Base-by-base conservation (phyloP, 2,113 vertebrate species). In the Cyprinodon tularosa region DNA sequence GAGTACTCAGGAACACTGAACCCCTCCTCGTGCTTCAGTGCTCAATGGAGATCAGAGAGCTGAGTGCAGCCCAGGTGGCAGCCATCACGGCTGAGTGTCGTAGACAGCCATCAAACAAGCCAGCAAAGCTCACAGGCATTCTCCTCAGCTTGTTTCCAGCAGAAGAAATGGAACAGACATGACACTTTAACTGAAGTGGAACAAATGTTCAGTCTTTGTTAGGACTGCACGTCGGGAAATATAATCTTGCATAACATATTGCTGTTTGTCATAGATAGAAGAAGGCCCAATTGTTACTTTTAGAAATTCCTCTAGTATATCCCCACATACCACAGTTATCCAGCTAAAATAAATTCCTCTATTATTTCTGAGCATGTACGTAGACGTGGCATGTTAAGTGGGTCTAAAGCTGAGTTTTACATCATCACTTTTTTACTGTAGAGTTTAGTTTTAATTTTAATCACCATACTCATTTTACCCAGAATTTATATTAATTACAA, bases 1-100 rank as follows among this genome's bases (percentile, higher is more conserved):
- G 81, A 73, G 68, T 68, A 61, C 81, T 84, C 67, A 14, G 60
- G 76, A 64, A 63, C 22, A 71, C 13, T 62, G 45, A 60, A 60
- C 74, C n/a, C 8, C 62, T 40, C 62, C 68, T 38, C 36, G 63
- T 38, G 13, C 17, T 62, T 42, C 17, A 14, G 36, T 37, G 5
- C 45, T 44, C 60, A 76, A 80, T 66, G 13, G 17, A 45, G 38
- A 72, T 78, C 80, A 77, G 65, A 75, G 74, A n/a, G 17, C 65
- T 68, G 65, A 76, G 69, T 69, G 78, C 61, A 68, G 45, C 66
- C 50, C 44, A 72, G 61, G 62, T 66, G 37, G 69, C 37, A 42
- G 14, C 66, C 70, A 47, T 40, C 40, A 17, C 10, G 11, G 36
- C 39, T 48, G 12, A 45, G 67, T 44, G 62, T 45, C 38, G 39